phyloP scores from a whole-genome alignment of 2,797 vertebrate genomes.

The Microchirus variegatus region DNA sequence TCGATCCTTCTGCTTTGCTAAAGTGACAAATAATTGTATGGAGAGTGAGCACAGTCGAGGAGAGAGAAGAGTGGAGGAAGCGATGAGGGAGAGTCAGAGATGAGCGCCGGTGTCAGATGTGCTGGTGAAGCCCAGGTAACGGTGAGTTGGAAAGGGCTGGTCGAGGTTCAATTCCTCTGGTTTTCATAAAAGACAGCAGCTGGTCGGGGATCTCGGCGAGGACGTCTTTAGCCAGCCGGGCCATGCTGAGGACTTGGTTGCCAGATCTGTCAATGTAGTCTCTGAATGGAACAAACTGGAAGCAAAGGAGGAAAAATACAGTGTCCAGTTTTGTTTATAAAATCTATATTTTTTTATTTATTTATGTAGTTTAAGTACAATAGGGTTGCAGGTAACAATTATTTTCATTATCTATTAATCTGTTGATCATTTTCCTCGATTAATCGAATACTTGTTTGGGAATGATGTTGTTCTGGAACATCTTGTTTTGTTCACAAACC shows the following conservation, averaged over 20 bases:
- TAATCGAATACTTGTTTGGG: too few relatives aligned
- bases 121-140: constrained; percentile 63
- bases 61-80: too few relatives aligned
- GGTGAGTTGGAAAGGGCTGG: constrained; percentile 72
- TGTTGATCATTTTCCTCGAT: too few relatives aligned
- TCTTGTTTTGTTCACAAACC: too few relatives aligned
- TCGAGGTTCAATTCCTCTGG: constrained; percentile 85
- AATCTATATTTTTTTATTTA: too few relatives aligned
- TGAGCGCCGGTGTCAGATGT: constrained; percentile 53
- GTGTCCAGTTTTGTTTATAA: background rate
- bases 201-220: constrained; percentile 93
- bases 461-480: too few relatives aligned
- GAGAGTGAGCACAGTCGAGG: constrained; percentile 12
- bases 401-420: too few relatives aligned
- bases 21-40: constrained; percentile 20
- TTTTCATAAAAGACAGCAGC: constrained; percentile 93
- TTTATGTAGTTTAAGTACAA: background rate
- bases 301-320: background rate
- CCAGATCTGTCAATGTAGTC: constrained; percentile 95
- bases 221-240: constrained; percentile 91
- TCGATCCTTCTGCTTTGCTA: constrained; percentile 18
- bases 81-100: constrained; percentile 14
- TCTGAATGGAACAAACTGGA: constrained; percentile 97
- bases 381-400: background rate
- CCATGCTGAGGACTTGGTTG: constrained; percentile 98